Evolutionary conservation across 2,888 invertebrate genomes (phyloP), one percentile per base, ranked within the genome.

Genomic region (Mamestra brassicae): DNA sequence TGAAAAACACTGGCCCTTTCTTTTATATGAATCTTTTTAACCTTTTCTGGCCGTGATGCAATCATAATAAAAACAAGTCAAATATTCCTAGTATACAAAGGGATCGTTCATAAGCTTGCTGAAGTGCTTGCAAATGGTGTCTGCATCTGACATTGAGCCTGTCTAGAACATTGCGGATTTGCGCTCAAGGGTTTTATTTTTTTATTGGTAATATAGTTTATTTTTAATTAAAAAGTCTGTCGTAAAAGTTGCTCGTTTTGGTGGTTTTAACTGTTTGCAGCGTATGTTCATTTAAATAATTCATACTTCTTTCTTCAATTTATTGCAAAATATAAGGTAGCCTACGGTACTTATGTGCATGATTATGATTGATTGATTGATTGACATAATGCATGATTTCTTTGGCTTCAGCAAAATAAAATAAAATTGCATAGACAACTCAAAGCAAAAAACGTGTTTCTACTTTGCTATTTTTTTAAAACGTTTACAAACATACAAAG

Each of bases 141-240:
- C 66, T 78, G 78, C 47, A 63, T 55, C 57, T 63, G 80, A 80
- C 62, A 78, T 58, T 54, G 47, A 66, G 42, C 47, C 58, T 54
- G 63, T 54, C 54, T 78, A 54, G n/a, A 80, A 58, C 67, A 74
- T 54, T 54, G 8, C 38, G 52, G 38, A 72, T 61, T 34, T 45
- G n/a, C 38, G 26, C 55, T 72, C 10, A 65, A 61, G 10, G 13
- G 15, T 54, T 75, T 50, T 42, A 26, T 26, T 71, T 50, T 47
- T 67, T 47, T 6, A 15, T 7, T 36, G 17, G 4, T 13, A 63
- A 67, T 42, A 42, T 17, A 15, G 4, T 2, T 63, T 50, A 57
- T 42, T 54, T 66, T 0, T 1, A 54, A 71, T 65, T 64, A 26
- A 26, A 26, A 26, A 45, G 34, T 4, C 38, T 78, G 11, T 77